A percentile compares a stretch with the other conserved stretches of the same genome.
Evolutionary conservation across 2,888 invertebrate species (phyloP).

Genomic region (Emesis castigata): DNA sequence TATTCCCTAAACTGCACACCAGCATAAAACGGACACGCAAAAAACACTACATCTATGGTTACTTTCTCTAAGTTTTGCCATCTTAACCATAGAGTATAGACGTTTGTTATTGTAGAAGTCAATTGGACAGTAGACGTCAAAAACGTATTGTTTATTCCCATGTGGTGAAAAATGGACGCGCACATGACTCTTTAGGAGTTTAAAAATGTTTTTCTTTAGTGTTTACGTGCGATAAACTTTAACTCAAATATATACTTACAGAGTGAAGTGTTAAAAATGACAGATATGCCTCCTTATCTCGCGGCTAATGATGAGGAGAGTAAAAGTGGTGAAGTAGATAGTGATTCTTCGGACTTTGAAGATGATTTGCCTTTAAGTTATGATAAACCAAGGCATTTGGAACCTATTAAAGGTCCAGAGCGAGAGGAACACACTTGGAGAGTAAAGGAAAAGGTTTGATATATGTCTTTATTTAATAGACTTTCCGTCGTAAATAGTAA

Average conservation of each 20-base stretch:
- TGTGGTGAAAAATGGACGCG: slow-evolving; percentile 86
- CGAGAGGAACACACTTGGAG: slow-evolving; percentile 97
- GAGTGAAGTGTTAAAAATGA: slow-evolving; percentile 77
- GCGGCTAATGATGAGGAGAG: slow-evolving; percentile 83
- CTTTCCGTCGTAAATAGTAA: slow-evolving; percentile 74
- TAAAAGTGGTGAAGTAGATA: slow-evolving; percentile 80
- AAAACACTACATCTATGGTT: no score
- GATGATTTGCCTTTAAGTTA: slow-evolving; percentile 93
- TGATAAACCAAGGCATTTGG: slow-evolving; percentile 89
- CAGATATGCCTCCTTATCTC: slow-evolving; percentile 87
- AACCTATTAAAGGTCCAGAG: slow-evolving; percentile 82
- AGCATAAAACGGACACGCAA: no score
- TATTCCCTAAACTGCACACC: no score
- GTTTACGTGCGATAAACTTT: slow-evolving; percentile 75
- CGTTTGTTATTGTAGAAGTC: background rate
- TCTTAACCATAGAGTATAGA: background rate
- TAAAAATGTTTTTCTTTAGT: slow-evolving; percentile 79
- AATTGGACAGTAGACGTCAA: background rate
- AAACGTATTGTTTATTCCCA: slow-evolving; percentile 82
- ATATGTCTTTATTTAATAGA: slow-evolving; percentile 54
- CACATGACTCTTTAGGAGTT: slow-evolving; percentile 82
- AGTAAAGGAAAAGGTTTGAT: slow-evolving; percentile 95
- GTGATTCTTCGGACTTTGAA: slow-evolving; percentile 84
- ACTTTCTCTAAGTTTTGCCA: no score
- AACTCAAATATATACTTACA: slow-evolving; percentile 72